Evolutionary conservation across 2,888 invertebrate genomes (phyloP).

Genomic region (Suillia variegata): DNA sequence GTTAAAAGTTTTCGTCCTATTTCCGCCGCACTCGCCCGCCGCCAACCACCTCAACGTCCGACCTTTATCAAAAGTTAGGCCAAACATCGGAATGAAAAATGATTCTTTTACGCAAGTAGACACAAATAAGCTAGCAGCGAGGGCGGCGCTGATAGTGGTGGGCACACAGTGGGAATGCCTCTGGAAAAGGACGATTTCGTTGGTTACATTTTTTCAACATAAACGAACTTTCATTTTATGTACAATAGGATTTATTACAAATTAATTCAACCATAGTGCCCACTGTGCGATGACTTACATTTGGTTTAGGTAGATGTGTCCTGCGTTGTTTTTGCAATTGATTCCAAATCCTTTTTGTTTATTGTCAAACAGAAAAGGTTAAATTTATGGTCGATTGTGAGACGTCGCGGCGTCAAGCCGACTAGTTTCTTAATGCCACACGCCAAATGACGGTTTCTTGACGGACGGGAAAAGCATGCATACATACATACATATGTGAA

Average conservation of each 20-base stretch:
- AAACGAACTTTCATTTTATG: no score
- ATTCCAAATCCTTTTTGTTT: conserved; percentile 48
- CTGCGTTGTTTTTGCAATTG: conserved; percentile 41
- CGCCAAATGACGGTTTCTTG: no score
- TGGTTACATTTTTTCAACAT: no score
- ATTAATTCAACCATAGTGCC: no score
- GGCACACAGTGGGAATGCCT: no score
- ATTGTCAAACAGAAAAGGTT: conserved; percentile 41
- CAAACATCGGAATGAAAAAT: conserved; percentile 44
- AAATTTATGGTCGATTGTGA: conserved; percentile 52
- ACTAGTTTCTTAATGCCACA: not conserved
- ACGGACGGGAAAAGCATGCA: no score
- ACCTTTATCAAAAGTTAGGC: conserved; percentile 51
- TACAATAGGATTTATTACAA: no score
- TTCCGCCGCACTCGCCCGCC: no score
- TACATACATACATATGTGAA: no score
- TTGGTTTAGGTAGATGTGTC: not conserved
- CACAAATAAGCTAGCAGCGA: not conserved
- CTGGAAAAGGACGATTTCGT: no score
- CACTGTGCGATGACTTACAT: not conserved
- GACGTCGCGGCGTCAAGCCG: conserved; percentile 7
- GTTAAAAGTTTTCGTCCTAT: no score
- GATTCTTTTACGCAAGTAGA: conserved; percentile 40
- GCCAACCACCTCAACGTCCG: conserved; percentile 40
- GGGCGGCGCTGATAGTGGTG: not conserved